Conservation (phyloP, 2,888 invertebrate species). For the Microplitis manilae region DNA sequence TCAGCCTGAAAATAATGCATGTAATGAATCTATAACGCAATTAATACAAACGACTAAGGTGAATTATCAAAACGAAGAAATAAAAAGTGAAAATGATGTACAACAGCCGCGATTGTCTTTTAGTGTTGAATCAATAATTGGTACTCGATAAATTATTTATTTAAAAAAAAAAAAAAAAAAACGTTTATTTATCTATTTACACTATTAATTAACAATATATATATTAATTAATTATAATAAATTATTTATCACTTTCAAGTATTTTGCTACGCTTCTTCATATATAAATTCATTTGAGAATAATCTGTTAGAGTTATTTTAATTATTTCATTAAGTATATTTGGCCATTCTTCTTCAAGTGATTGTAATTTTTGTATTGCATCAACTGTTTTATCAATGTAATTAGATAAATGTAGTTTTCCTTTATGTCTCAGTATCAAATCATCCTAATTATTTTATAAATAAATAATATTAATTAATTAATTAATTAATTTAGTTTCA, state of each 20-base stretch:
- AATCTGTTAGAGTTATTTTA: slow-evolving; percentile 84
- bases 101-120: slow-evolving; percentile 66
- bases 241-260: slow-evolving; percentile 56
- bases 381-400: slow-evolving; percentile 83
- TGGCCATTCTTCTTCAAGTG: slow-evolving; percentile 85
- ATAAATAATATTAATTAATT: slow-evolving; percentile 4
- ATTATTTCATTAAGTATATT: slow-evolving; percentile 83
- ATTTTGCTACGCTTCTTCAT: slow-evolving; percentile 76
- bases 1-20: slow-evolving; percentile 6
- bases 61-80: neutral
- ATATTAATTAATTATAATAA: slow-evolving; percentile 3
- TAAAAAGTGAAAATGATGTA: slow-evolving; percentile 13
- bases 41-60: slow-evolving; percentile 17
- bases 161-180: slow-evolving; percentile 21
- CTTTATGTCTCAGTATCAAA: slow-evolving; percentile 81
- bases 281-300: slow-evolving; percentile 85
- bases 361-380: slow-evolving; percentile 83
- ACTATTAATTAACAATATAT: slow-evolving; percentile 33
- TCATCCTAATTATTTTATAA: slow-evolving; percentile 75
- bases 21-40: neutral
- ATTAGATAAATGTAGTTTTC: slow-evolving; percentile 79
- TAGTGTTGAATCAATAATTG: slow-evolving; percentile 69
- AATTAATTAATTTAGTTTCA: neutral
- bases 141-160: slow-evolving; percentile 46
- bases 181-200: slow-evolving; percentile 48